phyloP scores from a whole-genome alignment of 2,113 vertebrate species.

The Glaucomys volans region DNA sequence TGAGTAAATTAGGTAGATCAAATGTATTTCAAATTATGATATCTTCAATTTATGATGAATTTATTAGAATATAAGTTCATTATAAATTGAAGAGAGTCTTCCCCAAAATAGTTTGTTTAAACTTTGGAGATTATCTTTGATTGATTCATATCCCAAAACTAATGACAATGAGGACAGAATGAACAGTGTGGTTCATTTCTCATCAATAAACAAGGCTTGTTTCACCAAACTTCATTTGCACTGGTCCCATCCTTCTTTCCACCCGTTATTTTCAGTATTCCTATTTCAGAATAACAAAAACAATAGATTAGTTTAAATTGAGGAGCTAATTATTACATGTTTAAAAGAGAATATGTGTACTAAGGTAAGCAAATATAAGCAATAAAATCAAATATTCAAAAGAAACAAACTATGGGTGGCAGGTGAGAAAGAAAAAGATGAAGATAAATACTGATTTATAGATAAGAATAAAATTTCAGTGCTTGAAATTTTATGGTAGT shows the following conservation, averaged over 20 bases:
- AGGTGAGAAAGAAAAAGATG: neutral
- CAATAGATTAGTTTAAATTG: neutral
- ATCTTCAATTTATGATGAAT: neutral
- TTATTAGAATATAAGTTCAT: neutral
- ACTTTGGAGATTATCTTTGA: slow-evolving; percentile 29
- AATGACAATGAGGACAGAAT: neutral
- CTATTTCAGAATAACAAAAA: neutral
- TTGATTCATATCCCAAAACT: neutral
- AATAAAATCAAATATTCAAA: neutral
- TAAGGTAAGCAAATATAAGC: neutral
- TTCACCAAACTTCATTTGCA: slow-evolving; percentile 24
- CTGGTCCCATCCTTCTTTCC: neutral
- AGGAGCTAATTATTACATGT: neutral
- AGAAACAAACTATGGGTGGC: neutral
- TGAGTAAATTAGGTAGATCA: neutral
- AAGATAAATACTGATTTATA: neutral
- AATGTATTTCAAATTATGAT: neutral
- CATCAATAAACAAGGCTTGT: neutral
- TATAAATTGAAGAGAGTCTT: neutral
- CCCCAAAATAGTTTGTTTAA: neutral
- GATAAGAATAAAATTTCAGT: neutral
- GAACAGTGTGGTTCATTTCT: neutral
- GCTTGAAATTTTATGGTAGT: neutral
- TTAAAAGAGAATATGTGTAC: neutral
- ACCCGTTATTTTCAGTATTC: neutral